These are phyloP conservation scores for Dryobota labecula DNA, from an alignment of 2,888 invertebrate species.

Conservation along the genomic window DNA sequence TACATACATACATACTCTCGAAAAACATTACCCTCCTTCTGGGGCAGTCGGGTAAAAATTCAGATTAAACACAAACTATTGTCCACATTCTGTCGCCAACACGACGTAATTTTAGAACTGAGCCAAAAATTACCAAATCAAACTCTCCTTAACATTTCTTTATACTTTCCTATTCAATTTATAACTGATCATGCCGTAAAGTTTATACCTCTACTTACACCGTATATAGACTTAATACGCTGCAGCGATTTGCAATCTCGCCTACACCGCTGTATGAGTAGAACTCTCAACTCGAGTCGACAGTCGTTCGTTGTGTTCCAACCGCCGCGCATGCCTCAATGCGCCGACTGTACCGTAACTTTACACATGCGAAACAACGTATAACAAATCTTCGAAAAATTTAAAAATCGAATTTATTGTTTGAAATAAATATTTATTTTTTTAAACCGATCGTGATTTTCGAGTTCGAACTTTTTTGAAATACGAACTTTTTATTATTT, in stretches of 20 bases:
- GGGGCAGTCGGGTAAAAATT: too few species aligned
- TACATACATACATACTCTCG: too few species aligned
- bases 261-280: constrained; percentile 8
- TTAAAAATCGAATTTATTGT: neutral
- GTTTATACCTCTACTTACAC: constrained; percentile 1
- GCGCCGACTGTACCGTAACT: constrained; percentile 49
- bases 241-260: constrained; percentile 60
- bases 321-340: constrained; percentile 61
- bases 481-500: neutral
- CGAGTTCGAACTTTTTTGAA: neutral
- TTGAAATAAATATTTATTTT: too few species aligned
- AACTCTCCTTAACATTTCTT: neutral
- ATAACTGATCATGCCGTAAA: neutral
- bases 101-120: neutral
- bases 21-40: too few species aligned
- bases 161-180: neutral
- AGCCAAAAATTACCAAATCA: neutral
- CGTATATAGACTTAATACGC: constrained; percentile 35
- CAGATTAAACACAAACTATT: neutral
- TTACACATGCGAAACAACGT: constrained; percentile 47
- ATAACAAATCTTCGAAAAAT: constrained; percentile 22
- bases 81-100: neutral
- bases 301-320: constrained; percentile 62
- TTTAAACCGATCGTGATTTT: constrained; percentile 5
- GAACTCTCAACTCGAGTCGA: constrained; percentile 31